phyloP scores from a whole-genome alignment of 2,888 invertebrate species.

The Trisateles emortualis region DNA sequence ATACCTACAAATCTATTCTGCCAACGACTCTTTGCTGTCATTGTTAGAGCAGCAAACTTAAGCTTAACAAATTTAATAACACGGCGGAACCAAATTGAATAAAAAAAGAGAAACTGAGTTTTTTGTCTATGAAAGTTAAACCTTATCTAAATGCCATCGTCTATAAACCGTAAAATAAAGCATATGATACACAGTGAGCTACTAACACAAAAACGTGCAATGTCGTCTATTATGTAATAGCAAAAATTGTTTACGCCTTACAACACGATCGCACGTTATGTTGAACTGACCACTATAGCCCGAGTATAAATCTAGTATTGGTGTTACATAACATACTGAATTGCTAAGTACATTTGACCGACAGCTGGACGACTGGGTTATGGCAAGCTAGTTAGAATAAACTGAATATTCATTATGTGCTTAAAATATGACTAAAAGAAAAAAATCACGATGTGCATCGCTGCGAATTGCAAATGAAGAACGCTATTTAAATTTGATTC shows the following conservation, averaged over 20 bases:
- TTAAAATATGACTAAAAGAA: background rate
- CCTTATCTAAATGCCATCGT: conserved; percentile 25
- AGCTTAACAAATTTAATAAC: conserved; percentile 29
- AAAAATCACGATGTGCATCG: background rate
- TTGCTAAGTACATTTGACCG: conserved; percentile 29
- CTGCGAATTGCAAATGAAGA: too few species aligned
- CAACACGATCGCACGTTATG: conserved; percentile 30
- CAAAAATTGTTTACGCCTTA: conserved; percentile 28
- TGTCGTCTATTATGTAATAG: conserved; percentile 28
- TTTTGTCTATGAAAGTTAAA: conserved; percentile 21
- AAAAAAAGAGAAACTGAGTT: conserved; percentile 15
- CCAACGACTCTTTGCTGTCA: conserved; percentile 7
- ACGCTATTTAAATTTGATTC: too few species aligned
- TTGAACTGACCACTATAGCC: conserved; percentile 13
- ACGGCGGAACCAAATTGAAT: conserved; percentile 19
- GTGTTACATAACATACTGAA: conserved; percentile 29
- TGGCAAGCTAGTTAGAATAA: background rate
- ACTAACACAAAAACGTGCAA: conserved; percentile 41
- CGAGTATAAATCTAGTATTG: conserved; percentile 28
- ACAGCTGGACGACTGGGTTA: conserved; percentile 2
- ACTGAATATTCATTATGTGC: background rate
- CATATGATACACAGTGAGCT: conserved; percentile 19
- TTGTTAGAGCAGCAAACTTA: conserved; percentile 20
- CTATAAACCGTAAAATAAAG: conserved; percentile 27
- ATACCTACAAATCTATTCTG: conserved; percentile 3